Conservation (phyloP, 2,888 invertebrate genomes). For the Leptinotarsa tumamoca region DNA sequence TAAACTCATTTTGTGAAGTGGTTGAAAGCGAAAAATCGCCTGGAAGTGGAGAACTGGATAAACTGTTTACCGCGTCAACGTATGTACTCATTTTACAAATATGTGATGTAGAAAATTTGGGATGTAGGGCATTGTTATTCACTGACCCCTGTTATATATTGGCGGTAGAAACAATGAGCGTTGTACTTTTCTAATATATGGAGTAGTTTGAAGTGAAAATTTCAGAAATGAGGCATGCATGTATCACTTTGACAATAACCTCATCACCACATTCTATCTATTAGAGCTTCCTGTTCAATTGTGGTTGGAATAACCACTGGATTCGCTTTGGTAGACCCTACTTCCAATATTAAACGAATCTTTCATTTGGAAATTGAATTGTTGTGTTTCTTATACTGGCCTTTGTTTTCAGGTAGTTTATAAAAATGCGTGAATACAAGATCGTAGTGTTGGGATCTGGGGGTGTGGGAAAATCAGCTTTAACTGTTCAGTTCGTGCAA, state of each 20-base stretch:
- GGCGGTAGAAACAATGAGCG: conserved; percentile 37
- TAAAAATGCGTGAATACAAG: conserved; percentile 98
- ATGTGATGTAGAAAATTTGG: conserved; percentile 44
- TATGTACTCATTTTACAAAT: conserved; percentile 51
- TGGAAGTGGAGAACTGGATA: conserved; percentile 46
- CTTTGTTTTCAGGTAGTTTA: conserved; percentile 40
- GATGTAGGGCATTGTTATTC: conserved; percentile 41
- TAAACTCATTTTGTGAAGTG: conserved; percentile 51
- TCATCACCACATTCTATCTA: conserved; percentile 22
- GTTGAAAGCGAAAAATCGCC: conserved; percentile 39
- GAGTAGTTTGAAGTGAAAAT: conserved; percentile 22
- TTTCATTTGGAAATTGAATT: background rate
- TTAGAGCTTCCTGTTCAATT: conserved; percentile 57
- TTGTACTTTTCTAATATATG: conserved; percentile 23
- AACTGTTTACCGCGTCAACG: conserved; percentile 47
- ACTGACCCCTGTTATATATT: conserved; percentile 36
- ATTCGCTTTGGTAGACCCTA: conserved; percentile 35
- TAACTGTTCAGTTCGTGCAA: conserved; percentile 97
- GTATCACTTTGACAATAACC: conserved; percentile 25
- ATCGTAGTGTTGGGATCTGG: conserved; percentile 99
- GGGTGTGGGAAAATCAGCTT: conserved; percentile 99
- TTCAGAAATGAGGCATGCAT: conserved; percentile 13
- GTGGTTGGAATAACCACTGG: conserved; percentile 53
- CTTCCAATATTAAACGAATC: conserved; percentile 32
- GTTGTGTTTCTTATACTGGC: conserved; percentile 1